Evolutionary conservation across 35 echinoderm and acorn worm genomes (phyloP).

Genomic region (Hemicentrotus pulcherrimus): DNA sequence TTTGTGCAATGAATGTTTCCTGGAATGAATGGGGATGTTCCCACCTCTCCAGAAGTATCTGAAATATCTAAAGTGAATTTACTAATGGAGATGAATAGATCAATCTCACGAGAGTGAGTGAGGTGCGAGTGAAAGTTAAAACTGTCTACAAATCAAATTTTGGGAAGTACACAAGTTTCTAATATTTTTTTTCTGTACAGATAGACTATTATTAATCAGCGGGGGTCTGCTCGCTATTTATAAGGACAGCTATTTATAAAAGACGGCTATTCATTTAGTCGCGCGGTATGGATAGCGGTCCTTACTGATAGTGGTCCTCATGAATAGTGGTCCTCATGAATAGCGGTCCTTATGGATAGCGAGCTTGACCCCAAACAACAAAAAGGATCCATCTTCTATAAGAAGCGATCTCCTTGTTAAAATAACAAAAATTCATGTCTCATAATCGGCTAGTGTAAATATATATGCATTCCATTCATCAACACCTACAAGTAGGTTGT

Average conservation of each 20-base stretch:
- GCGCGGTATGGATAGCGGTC: no score
- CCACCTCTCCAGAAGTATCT: not conserved
- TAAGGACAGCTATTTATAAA: no score
- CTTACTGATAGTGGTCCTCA: not conserved
- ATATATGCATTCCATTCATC: not conserved
- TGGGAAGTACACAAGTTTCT: not conserved
- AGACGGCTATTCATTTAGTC: no score
- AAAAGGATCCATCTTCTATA: not conserved
- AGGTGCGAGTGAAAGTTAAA: not conserved
- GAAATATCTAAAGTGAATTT: not conserved
- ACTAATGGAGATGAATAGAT: not conserved
- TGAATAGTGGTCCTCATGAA: not conserved
- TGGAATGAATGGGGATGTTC: not conserved
- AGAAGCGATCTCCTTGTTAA: not conserved
- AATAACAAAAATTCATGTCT: not conserved
- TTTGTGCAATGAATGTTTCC: not conserved
- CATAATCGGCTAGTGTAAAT: not conserved
- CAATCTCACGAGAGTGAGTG: not conserved
- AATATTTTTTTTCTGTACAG: not conserved
- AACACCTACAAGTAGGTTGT: not conserved
- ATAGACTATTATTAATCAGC: not conserved
- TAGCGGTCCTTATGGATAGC: no score
- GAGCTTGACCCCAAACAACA: no score
- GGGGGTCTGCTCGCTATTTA: not conserved
- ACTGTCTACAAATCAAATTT: not conserved